Evolutionary conservation across 2,797 vertebrate species (phyloP).

Genomic region (Xiphorhynchus erythropygius): DNA sequence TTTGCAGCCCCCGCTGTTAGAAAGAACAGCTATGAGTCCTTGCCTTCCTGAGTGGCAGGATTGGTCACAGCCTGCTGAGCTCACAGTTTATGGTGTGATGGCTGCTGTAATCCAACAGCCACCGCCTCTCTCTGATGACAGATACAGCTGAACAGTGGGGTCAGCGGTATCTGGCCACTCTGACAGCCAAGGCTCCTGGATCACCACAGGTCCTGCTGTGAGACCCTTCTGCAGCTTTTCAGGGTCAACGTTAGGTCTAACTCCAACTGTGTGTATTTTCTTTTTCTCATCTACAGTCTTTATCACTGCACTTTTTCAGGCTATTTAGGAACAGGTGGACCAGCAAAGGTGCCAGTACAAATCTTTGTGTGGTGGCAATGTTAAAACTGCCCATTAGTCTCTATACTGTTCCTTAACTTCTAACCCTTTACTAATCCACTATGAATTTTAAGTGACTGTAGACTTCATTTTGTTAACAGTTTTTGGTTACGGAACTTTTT

Average conservation of each 20-base stretch:
- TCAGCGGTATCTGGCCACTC: background rate
- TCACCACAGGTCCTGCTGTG: slow-evolving; percentile 20
- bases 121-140: background rate
- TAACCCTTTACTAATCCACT: background rate
- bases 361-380: background rate
- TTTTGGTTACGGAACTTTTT: background rate
- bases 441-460: background rate
- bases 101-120: slow-evolving; percentile 16
- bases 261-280: background rate
- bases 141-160: background rate
- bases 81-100: background rate
- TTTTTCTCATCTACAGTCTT: background rate
- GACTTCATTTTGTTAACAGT: background rate
- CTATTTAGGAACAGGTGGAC: background rate
- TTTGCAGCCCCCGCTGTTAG: background rate
- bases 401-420: background rate
- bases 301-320: background rate
- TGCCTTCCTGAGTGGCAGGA: background rate
- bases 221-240: slow-evolving; percentile 18
- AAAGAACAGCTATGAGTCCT: background rate
- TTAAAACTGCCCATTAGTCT: background rate
- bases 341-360: background rate
- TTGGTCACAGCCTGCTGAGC: background rate
- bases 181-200: background rate
- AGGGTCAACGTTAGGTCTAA: slow-evolving; percentile 15